A percentile compares a stretch with the other conserved stretches of the same genome.
Conservation (phyloP, 2,113 vertebrate species). For the Datnioides undecimradiatus region DNA sequence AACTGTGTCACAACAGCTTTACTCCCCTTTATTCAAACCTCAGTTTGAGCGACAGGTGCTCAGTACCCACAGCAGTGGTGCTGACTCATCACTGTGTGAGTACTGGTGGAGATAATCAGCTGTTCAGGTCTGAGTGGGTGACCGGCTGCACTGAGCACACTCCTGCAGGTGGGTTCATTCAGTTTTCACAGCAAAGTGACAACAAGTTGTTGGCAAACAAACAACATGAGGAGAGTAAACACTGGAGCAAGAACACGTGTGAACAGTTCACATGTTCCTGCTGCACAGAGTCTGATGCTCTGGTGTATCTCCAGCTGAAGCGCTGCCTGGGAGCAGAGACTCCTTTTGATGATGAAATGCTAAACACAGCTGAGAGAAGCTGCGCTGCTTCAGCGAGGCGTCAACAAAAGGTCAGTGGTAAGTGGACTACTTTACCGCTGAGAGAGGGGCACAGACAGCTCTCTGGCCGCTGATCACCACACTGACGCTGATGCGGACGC, state of each 20-base stretch:
- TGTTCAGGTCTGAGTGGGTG: background rate
- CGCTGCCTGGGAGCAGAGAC: background rate
- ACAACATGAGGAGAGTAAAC: too few species aligned
- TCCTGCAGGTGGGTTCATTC: too few species aligned
- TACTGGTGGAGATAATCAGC: background rate
- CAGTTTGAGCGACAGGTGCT: too few species aligned
- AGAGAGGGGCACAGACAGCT: background rate
- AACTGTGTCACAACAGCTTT: background rate
- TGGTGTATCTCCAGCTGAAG: background rate
- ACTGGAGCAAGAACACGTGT: too few species aligned
- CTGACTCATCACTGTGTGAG: background rate
- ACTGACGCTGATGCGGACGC: too few species aligned
- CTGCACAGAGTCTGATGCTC: too few species aligned
- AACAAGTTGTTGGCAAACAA: too few species aligned
- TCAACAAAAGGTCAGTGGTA: conserved; percentile 4
- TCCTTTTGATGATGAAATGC: conserved; percentile 7
- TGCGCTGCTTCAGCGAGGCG: background rate
- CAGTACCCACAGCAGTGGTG: too few species aligned
- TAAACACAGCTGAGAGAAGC: background rate
- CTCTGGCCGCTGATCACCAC: too few species aligned
- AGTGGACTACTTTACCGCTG: background rate
- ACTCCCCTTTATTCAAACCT: too few species aligned
- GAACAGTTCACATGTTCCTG: too few species aligned
- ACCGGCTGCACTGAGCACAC: background rate
- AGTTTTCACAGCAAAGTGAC: too few species aligned